These are phyloP conservation scores for Numenius phaeopus DNA, from an alignment of 2,797 vertebrate species.

Conservation along the genomic window DNA sequence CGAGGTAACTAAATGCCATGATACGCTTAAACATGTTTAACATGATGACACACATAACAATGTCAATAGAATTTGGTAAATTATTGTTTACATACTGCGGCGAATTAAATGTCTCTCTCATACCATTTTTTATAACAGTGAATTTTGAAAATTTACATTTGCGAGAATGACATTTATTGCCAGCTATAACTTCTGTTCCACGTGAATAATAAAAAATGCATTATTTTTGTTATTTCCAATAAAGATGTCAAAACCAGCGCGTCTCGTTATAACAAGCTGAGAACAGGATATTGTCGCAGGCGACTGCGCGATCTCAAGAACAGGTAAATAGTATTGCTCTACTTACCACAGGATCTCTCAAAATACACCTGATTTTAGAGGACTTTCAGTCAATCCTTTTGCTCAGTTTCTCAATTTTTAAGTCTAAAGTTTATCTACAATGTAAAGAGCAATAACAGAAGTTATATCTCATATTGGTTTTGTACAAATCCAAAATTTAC, in stretches of 20 bases:
- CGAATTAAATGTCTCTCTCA: not conserved
- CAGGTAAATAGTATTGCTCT: not conserved
- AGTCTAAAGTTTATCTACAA: not conserved
- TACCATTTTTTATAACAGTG: not conserved
- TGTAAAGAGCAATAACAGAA: rapidly evolving
- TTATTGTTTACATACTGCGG: not conserved
- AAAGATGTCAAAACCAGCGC: not conserved
- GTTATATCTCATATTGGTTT: rapidly evolving
- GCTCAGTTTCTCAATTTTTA: not conserved
- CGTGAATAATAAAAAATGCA: not conserved
- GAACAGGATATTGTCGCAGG: not conserved
- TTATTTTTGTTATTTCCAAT: conserved; percentile 1
- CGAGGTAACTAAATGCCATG: not conserved
- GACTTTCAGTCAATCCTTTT: not conserved
- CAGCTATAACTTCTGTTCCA: not conserved
- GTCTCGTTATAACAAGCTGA: rapidly evolving
- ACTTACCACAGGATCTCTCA: not conserved
- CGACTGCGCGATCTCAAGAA: not conserved
- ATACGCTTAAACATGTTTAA: not conserved
- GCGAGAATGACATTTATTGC: not conserved
- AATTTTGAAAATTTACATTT: not conserved
- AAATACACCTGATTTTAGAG: not conserved
- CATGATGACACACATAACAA: not conserved
- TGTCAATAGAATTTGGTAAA: not conserved
- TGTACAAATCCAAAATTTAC: not conserved